Base-by-base conservation (phyloP, 2,888 invertebrate genomes). In the Adelognathus sp. region DNA sequence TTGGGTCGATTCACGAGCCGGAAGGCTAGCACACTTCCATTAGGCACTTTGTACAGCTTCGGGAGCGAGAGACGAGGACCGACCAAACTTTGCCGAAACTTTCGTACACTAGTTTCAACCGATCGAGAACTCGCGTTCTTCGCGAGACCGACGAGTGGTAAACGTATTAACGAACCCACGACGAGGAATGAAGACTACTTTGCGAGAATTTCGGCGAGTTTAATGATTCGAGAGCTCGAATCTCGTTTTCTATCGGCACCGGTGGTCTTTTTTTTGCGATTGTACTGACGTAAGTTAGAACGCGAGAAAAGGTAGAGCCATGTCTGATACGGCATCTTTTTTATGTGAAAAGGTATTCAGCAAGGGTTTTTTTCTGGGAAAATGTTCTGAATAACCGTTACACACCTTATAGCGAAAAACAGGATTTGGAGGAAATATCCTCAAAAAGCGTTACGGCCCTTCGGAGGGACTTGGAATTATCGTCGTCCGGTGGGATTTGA, bases 1-100 rank as follows among this genome's bases (percentile, higher is more conserved):
- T 74, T 74, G 31, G 78, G 78, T 74, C 74, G 70, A 63, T 46
- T 78, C 69, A 73, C 63, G 31, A 70, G 33, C 63, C 46, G 11
- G 33, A 52, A 74, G 56, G 58, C 39, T 44, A 21, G 16, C 31
- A n/a, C n/a, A 46, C 46, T 69, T 73, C 50, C 63, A 52, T 74
- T 60, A 73, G 63, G 14, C 74, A 60, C 52, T 61, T 74, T 36
- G 41, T 33, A 72, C 39, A 27, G 78, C 41, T 74, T 27, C 24
- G 36, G 21, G 41, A 27, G 44, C 44, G 64, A 52, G 44, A 60
- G 60, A 64, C n/a, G 60, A n/a, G 56, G 52, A 39, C 18, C 18
- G 29, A 29, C 16, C 44, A 14, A 73, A 63, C 60, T 54, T 70
- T 54, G 60, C 54, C 16, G n/a, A 44, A 71, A 74, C 70, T 79